Evolutionary conservation across 2,113 vertebrate genomes (phyloP), one percentile per base, ranked within the genome.

Genomic region (Anguilla japonica): DNA sequence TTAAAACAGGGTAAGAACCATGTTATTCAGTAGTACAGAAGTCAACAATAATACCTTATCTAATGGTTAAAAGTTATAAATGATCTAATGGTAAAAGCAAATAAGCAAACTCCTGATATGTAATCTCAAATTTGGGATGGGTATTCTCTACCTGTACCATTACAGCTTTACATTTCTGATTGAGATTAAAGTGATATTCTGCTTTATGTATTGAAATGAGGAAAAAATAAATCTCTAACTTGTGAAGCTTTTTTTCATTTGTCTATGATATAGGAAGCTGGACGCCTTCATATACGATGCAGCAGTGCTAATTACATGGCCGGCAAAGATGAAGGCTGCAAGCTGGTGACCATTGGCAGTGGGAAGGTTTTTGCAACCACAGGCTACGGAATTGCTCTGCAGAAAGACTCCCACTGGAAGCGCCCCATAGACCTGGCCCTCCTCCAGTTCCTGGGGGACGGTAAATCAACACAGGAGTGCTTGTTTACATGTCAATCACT

Each of bases 251-350:
- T 82, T 85, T 67, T 78, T 84, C 9, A 56, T 87, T 29, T 87
- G 75, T 88, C 43, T 85, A 82, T 82, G n/a, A 2, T 85, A 86
- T 92, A 99, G 98, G 94, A 99, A 98, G 92, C 94, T 99, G 92
- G 98, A 99, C 0, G 98, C 98, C 89, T 99, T 99, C 94, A 99
- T 99, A 94, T 99, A 99, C 0, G 98, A 99, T 0, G 98, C 98
- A 0, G 98, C 98, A 0, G 98, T 99, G 89, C 96, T 99, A 99
- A 99, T 95, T 99, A 99, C 96, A 99, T 99, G 98, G 98, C 98
- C 0, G 97, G 98, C 86, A 99, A 99, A 89, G 98, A 99, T 0
- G 98, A 99, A 89, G 98, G 98, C 87, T 99, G 98, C 93, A 99
- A 99, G 91, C 94, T 99, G 95, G 98, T 99, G 91, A 99, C 98